phyloP scores from a whole-genome alignment of 2,113 vertebrate genomes.

The Charadrius vociferus region DNA sequence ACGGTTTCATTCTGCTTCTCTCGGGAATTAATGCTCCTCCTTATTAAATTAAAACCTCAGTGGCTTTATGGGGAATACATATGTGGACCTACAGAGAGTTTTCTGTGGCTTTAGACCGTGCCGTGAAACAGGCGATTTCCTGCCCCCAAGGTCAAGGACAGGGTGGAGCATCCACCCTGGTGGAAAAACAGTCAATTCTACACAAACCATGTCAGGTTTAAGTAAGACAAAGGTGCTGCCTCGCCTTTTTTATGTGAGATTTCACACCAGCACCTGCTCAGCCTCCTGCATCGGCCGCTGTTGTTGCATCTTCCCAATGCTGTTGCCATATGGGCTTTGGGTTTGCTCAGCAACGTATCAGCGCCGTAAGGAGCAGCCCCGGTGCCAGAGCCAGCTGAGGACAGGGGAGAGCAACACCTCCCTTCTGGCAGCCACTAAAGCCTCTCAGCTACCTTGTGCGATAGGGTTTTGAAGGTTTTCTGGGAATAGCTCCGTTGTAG shows the following conservation, averaged over 20 bases:
- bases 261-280: neutral
- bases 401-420: neutral
- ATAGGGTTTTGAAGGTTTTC: accelerated
- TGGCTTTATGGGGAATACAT: neutral
- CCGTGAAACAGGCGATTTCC: neutral
- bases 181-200: neutral
- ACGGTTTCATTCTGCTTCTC: neutral
- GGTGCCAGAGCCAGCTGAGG: neutral
- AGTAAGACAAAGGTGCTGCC: neutral
- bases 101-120: neutral
- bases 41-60: conserved; percentile 1
- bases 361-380: neutral
- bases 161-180: neutral
- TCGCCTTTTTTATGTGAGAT: neutral
- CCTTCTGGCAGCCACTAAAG: neutral
- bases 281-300: neutral
- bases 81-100: neutral
- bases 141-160: neutral
- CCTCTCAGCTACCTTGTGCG: neutral
- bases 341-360: neutral
- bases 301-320: neutral
- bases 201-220: neutral
- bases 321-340: neutral
- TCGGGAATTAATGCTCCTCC: neutral
- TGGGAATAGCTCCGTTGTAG: neutral